Conservation (phyloP, 2,888 invertebrate genomes). For the Macrosoma leucophasiata region DNA sequence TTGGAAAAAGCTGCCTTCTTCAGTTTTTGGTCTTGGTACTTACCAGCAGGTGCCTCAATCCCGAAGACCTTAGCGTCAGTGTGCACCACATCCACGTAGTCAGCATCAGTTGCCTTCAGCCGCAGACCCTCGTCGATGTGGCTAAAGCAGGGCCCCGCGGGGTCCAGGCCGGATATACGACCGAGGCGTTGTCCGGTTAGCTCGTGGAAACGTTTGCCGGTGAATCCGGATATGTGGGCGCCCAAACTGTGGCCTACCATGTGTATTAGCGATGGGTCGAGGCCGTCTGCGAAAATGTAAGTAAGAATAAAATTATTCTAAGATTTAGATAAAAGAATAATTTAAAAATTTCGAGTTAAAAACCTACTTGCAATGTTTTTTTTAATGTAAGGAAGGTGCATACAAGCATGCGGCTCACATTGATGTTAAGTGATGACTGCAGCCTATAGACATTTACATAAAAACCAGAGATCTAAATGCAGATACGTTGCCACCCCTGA, state of each 20-base stretch:
- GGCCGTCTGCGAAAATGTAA: constrained; percentile 50
- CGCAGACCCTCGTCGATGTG: constrained; percentile 36
- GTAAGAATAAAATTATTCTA: too few species aligned
- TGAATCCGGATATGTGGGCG: constrained; percentile 53
- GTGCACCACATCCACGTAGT: constrained; percentile 54
- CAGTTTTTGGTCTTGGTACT: too few species aligned
- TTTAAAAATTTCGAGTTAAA: too few species aligned
- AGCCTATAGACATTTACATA: too few species aligned
- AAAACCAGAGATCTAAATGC: too few species aligned
- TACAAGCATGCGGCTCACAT: too few species aligned
- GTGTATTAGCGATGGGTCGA: constrained; percentile 42
- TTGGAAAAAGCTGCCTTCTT: too few species aligned
- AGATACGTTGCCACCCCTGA: too few species aligned
- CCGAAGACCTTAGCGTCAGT: constrained; percentile 56
- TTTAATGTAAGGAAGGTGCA: too few species aligned
- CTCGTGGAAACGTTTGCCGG: constrained; percentile 43
- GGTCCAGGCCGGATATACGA: constrained; percentile 56
- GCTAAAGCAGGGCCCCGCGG: constrained; percentile 64
- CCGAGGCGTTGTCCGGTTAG: constrained; percentile 44
- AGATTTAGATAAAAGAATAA: too few species aligned
- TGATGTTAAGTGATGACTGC: too few species aligned
- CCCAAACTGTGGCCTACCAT: constrained; percentile 67
- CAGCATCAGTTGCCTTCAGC: constrained; percentile 43
- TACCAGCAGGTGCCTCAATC: constrained; percentile 43
- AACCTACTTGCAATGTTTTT: too few species aligned